Base-by-base conservation (phyloP, 2,113 vertebrate species). In the Neotoma lepida region DNA sequence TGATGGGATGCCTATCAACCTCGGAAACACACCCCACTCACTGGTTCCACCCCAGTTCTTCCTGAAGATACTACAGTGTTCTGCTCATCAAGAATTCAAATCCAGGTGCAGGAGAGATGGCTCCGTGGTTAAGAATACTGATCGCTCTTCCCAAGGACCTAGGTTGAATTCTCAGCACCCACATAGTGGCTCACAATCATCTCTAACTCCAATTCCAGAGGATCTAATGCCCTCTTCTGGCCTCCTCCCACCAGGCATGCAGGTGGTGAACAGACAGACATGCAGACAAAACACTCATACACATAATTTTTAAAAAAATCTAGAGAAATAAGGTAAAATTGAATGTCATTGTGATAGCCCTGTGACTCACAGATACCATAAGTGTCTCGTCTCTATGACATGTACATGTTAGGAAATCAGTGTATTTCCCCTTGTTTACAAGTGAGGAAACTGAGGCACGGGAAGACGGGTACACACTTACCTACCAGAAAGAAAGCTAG, bases 251-350 rank as follows among this genome's bases (percentile, higher is more conserved):
- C 73, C 22, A 74, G 24, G 1, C 22, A 73, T 41, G 39, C 8
- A 24, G 20, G 70, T 46, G 7, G 41, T 74, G 41, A 12, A 30
- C 44, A 76, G 26, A 30, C 44, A 76, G 4, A 76, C 44, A 49
- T 30, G 24, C 44, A 15, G 12, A 76, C 30, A 35, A 77, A 77
- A 77, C 13, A 77, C 26, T 49, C 44, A 7, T 18, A 33, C 15
- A 77, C 44, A 33, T 18, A 77, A 51, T 46, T 39, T 12, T 12
- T 35, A 74, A 46, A 61, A 4, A 81, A 80, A 58, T 30, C 22
- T 56, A 93, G 74, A 89, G 70, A 95, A 82, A 54, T 35, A 85
- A 89, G 3, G 61, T 68, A 86, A 56, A 89, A 94, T 28, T 24
- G 82, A 87, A 56, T 17, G 74, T 2, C n/a, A 88, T 5, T 56